Percentiles rank a stretch among this genome's conserved stretches.
Evolutionary conservation across 2,888 invertebrate genomes (phyloP).

Genomic region (Metopia argyrocephala): DNA sequence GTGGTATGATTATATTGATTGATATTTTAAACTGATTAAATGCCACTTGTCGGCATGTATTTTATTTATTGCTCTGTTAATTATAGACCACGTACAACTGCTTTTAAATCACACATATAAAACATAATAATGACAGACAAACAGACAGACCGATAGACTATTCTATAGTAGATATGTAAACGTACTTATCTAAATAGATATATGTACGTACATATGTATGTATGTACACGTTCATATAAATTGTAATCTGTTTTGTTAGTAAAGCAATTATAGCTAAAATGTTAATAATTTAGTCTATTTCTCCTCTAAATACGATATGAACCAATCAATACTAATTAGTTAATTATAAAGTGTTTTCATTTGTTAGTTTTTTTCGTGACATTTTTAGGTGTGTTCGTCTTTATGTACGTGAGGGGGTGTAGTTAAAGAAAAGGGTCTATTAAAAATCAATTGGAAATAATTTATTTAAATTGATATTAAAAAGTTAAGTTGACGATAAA

Average conservation of each 20-base stretch:
- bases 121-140: not conserved
- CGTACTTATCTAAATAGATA: no score
- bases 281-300: not conserved
- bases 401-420: not conserved
- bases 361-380: not conserved
- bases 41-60: conserved; percentile 62
- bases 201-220: conserved; percentile 4
- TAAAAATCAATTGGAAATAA: not conserved
- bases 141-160: not conserved
- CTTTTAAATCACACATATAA: not conserved
- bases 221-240: not conserved
- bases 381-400: not conserved
- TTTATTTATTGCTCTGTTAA: conserved; percentile 57
- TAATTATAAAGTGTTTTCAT: conserved; percentile 47
- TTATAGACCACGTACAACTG: conserved; percentile 14
- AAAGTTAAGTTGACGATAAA: not conserved
- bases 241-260: conserved; percentile 24
- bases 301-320: conserved; percentile 29
- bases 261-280: not conserved
- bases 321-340: conserved; percentile 63
- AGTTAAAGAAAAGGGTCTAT: not conserved
- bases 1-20: conserved; percentile 58
- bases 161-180: not conserved
- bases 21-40: conserved; percentile 65
- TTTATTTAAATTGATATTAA: not conserved